Conservation (phyloP, 2,888 invertebrate genomes). For the Flexamia atlantica region DNA sequence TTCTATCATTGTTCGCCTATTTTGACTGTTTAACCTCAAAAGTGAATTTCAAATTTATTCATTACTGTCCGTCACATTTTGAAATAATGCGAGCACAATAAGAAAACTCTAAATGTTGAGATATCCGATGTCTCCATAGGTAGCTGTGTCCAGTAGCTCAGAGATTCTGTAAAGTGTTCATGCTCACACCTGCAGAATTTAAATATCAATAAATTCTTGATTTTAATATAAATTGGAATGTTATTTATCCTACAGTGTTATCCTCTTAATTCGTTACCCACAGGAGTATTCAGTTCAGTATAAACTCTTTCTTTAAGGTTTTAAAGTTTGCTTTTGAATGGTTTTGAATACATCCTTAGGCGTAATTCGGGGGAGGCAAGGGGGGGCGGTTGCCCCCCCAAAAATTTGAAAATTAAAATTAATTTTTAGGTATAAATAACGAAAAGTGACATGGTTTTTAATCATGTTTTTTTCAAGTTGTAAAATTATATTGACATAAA, state of each 20-base stretch:
- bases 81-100: slow-evolving; percentile 50
- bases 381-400: too few species aligned
- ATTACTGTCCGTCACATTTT: slow-evolving; percentile 31
- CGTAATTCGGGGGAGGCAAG: too few species aligned
- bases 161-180: slow-evolving; percentile 8
- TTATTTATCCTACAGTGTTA: slow-evolving; percentile 1
- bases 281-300: too few species aligned
- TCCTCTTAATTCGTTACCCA: too few species aligned
- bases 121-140: background rate
- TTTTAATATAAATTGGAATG: slow-evolving; percentile 43
- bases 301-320: too few species aligned
- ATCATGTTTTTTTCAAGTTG: too few species aligned
- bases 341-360: too few species aligned
- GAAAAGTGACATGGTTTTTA: too few species aligned
- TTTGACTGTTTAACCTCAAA: slow-evolving; percentile 55
- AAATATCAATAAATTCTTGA: slow-evolving; percentile 58
- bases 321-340: too few species aligned
- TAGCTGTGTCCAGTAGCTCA: slow-evolving; percentile 46
- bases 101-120: slow-evolving; percentile 43
- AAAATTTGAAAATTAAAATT: too few species aligned
- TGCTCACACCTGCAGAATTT: slow-evolving; percentile 38
- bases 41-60: slow-evolving; percentile 47
- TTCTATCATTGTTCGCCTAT: slow-evolving; percentile 43
- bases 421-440: too few species aligned
- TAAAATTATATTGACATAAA: too few species aligned